Conservation (phyloP, 1,140 invertebrate species). For the Ephestia elutella region DNA sequence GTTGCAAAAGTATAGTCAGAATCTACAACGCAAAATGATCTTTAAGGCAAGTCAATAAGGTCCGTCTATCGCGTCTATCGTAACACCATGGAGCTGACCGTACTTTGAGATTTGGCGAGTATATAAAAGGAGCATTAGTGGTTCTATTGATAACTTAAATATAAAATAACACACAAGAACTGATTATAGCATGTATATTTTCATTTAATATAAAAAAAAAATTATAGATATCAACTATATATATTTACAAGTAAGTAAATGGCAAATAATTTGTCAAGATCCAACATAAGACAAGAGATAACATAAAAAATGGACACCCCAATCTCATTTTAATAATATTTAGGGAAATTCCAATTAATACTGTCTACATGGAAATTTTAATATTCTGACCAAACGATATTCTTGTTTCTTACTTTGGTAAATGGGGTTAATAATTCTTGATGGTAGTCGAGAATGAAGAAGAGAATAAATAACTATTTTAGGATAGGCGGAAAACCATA, state of each 20-base stretch:
- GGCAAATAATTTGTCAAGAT: conserved; percentile 52
- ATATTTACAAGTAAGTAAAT: conserved; percentile 67
- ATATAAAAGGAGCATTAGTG: no score
- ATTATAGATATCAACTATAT: conserved; percentile 63
- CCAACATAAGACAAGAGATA: conserved; percentile 18
- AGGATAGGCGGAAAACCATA: no score
- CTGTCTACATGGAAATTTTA: neutral
- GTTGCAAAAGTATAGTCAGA: no score
- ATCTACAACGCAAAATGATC: no score
- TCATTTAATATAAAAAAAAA: conserved; percentile 66
- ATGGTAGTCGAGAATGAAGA: no score
- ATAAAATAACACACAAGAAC: conserved; percentile 1
- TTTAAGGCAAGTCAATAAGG: no score
- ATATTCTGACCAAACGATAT: neutral
- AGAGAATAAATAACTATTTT: no score
- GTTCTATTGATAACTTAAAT: no score
- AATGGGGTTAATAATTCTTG: no score
- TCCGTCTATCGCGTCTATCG: no score
- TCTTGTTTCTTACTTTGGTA: neutral
- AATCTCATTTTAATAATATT: neutral
- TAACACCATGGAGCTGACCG: no score
- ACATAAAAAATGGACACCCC: conserved; percentile 6
- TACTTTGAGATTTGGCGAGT: no score
- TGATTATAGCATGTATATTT: conserved; percentile 67
- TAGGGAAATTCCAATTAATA: neutral